Conservation (phyloP, 2,797 vertebrate species). For the Gallinago nigripennis region DNA sequence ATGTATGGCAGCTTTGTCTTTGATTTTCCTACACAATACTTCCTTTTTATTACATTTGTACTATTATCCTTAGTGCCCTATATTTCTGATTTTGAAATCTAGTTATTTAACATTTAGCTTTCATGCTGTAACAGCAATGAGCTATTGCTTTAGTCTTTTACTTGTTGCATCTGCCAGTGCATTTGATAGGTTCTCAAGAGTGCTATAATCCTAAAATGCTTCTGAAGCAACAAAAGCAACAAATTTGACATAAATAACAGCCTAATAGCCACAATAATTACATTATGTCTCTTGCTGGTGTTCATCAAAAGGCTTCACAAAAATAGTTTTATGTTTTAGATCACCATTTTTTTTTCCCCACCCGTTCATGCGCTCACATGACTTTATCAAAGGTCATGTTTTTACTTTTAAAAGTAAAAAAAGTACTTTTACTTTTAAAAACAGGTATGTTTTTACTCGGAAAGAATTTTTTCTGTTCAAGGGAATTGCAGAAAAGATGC, state of each 20-base stretch:
- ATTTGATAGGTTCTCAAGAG: neutral
- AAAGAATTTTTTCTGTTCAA: neutral
- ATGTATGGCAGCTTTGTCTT: neutral
- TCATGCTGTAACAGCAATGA: neutral
- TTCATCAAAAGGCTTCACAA: conserved; percentile 45
- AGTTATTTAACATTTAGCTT: conserved; percentile 23
- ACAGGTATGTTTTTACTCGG: neutral
- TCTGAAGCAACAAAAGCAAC: neutral
- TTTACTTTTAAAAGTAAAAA: too few relatives aligned
- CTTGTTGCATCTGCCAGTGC: neutral
- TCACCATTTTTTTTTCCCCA: neutral
- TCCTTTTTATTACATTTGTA: neutral
- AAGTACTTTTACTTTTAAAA: too few relatives aligned
- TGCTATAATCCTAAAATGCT: neutral
- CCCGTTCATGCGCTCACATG: neutral
- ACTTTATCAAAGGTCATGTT: neutral
- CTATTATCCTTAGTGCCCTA: neutral
- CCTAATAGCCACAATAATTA: conserved; percentile 31
- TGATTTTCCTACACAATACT: neutral
- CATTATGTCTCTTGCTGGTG: neutral
- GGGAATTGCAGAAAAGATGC: neutral
- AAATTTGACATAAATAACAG: conserved; percentile 10
- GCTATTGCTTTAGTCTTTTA: neutral
- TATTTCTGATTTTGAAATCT: neutral
- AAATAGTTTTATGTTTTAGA: neutral